Base-by-base conservation (phyloP, 2,797 vertebrate species). In the Silurus lanzhouensis region DNA sequence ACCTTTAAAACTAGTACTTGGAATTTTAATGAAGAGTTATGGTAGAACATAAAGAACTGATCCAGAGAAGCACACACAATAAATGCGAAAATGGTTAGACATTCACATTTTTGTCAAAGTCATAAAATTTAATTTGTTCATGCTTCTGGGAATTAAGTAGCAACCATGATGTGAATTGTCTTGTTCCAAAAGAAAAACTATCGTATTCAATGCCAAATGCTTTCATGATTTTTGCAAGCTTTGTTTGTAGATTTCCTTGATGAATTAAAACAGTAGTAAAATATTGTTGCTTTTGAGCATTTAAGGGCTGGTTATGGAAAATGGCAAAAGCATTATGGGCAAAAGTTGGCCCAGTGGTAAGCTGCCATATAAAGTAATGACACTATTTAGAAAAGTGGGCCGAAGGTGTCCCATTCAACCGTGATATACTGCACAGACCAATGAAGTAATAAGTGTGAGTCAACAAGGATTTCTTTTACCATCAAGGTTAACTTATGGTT, bases 111-210 rank as follows among this genome's bases (percentile, higher is more conserved):
- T 83, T 66, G 63, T 83, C 63, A 58, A 64, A 83, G 60, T 81
- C 44, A 74, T 76, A 68, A 83, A 81, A 82, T 58, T 31, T 74
- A 38, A 84, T 67, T 72, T 87, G 88, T 88, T 83, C 83, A 76
- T 72, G 74, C 76, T 74, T 63, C 84, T 84, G 85, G 87, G 88
- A 88, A 87, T 85, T 85, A 90, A 86, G 86, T 84, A 88, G 83
- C 31, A 74, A 88, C 87, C 83, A 12, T 86, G 81, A 76, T 81
- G 87, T 46, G 81, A 85, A 87, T 84, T 31, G 72, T 63, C 78
- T 48, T 46, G 52, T 60, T 66, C 61, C 81, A 76, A 85, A 87
- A 87, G 25, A 60, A 76, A 87, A 89, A 68, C 38, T 52, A 57
- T 83, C 46, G 22, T 64, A 84, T 80, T 44, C 38, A 38, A 38